phyloP scores from a whole-genome alignment of 2,113 vertebrate species.

The Pavo muticus region DNA sequence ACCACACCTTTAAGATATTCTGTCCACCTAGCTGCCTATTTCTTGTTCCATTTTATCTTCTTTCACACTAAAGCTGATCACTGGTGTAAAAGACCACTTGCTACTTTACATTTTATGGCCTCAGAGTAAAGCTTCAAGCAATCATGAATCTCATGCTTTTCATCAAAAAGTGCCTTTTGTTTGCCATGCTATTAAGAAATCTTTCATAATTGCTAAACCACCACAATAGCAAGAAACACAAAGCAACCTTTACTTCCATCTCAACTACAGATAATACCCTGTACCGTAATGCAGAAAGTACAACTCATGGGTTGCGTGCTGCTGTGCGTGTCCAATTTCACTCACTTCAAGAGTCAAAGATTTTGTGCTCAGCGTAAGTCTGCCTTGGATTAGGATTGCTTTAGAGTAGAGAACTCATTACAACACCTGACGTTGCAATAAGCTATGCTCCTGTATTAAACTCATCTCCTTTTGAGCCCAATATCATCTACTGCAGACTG shows the following conservation, averaged over 20 bases:
- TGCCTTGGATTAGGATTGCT: not conserved
- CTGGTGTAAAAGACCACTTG: not conserved
- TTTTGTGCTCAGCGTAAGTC: not conserved
- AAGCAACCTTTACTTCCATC: not conserved
- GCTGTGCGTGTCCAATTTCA: not conserved
- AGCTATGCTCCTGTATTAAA: not conserved
- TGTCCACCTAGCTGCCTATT: not conserved
- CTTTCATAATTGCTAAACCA: not conserved
- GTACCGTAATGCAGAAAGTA: not conserved
- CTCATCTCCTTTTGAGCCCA: not conserved
- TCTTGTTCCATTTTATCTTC: not conserved
- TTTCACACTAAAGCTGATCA: not conserved
- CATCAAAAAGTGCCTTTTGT: not conserved
- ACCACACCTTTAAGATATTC: not conserved
- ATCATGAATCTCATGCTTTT: not conserved
- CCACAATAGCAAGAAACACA: not conserved
- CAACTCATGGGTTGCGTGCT: not conserved
- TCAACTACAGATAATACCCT: not conserved
- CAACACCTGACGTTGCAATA: not conserved
- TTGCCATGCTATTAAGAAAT: not conserved
- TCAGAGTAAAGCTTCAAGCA: not conserved
- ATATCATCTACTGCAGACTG: rapidly evolving
- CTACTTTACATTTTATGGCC: not conserved
- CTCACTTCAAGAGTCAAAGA: not conserved
- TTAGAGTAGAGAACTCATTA: not conserved